Conservation (phyloP, 2,797 vertebrate species). For the Percopsis omiscomaycus region DNA sequence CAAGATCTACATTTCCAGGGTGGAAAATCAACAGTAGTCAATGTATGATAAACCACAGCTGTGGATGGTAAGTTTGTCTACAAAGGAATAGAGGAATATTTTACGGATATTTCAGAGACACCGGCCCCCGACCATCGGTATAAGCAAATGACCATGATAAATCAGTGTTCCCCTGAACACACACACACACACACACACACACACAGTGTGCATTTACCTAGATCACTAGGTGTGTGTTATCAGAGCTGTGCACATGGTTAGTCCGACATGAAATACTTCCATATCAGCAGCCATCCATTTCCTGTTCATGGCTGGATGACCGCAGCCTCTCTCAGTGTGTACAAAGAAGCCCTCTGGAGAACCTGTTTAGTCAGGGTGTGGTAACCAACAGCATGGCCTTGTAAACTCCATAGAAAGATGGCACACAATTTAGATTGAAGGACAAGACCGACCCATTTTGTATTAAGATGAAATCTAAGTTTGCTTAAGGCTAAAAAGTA, state of each 20-base stretch:
- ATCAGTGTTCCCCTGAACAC: conserved; percentile 1
- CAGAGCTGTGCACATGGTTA: conserved; percentile 32
- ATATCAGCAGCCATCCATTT: conserved; percentile 62
- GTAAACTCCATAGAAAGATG: too few species aligned
- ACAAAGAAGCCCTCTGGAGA: background rate
- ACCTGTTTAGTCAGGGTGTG: too few species aligned
- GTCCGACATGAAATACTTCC: conserved; percentile 58
- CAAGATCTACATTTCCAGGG: background rate
- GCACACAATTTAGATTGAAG: too few species aligned
- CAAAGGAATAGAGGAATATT: too few species aligned
- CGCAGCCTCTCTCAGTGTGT: conserved; percentile 23
- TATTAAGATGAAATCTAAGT: too few species aligned
- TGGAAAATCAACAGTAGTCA: background rate
- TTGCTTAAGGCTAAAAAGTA: too few species aligned
- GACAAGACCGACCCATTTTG: too few species aligned
- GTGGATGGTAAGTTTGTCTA: too few species aligned
- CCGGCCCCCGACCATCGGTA: background rate
- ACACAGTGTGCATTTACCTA: conserved; percentile 9
- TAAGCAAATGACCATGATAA: background rate
- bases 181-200: background rate
- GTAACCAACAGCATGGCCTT: too few species aligned
- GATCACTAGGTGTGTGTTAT: conserved; percentile 38
- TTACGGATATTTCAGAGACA: background rate
- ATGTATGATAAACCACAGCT: background rate
- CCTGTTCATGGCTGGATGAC: conserved; percentile 53